Conservation (phyloP, 2,797 vertebrate species). For the Sebastes itinus region DNA sequence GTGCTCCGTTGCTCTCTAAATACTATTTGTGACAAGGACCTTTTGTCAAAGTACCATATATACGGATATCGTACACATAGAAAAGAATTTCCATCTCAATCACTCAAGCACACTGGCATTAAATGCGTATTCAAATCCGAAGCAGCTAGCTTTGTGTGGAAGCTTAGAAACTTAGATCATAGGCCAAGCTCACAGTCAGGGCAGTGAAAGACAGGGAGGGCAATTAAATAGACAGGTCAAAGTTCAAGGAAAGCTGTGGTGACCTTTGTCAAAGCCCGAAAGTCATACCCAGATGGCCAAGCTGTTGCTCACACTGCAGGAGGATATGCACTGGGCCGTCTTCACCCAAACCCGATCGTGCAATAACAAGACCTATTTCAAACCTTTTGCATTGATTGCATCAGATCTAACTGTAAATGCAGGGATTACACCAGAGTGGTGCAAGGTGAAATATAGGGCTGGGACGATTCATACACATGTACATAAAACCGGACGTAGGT, state of each 20-base stretch:
- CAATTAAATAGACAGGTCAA: conserved; percentile 50
- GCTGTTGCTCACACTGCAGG: conserved; percentile 28
- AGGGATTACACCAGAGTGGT: neutral
- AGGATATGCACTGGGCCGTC: neutral
- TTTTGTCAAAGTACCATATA: neutral
- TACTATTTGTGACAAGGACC: neutral
- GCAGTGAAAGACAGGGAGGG: conserved; percentile 16
- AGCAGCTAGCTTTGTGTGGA: conserved; percentile 3
- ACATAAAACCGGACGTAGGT: no score
- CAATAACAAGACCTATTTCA: neutral
- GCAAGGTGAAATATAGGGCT: neutral
- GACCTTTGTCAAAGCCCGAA: conserved; percentile 55
- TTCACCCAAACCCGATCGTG: neutral
- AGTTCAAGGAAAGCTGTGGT: conserved; percentile 44
- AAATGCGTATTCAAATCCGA: conserved; percentile 21
- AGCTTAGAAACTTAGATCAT: conserved; percentile 30
- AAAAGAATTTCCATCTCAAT: neutral
- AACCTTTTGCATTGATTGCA: neutral
- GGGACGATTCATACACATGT: no score
- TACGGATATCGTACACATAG: neutral
- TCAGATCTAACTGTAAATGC: neutral
- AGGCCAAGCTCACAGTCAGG: conserved; percentile 27
- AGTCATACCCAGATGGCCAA: conserved; percentile 53
- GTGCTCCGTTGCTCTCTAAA: neutral
- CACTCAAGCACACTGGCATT: neutral